Evolutionary conservation across 2,113 vertebrate genomes (phyloP), one percentile per base, ranked within the genome.

Genomic region (Seriola dumerili): DNA sequence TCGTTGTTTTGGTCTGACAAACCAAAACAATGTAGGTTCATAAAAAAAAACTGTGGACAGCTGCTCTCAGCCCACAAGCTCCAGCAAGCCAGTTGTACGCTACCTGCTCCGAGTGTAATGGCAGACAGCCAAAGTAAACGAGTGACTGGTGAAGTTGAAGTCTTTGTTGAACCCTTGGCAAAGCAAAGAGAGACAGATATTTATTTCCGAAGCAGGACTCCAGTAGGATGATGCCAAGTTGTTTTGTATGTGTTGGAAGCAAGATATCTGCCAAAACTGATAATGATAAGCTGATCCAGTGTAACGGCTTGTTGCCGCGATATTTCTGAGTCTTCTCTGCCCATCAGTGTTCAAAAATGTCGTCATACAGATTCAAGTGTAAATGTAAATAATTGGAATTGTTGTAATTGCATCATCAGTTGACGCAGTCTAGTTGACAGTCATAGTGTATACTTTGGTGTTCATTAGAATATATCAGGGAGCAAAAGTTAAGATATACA

Each of bases 41-140:
- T 67, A 50, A 57, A 64, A 36, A 66, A 61, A 42, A 54, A 13
- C 46, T 48, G 19, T 44, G 59, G 76, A 76, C 78, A 76, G 78
- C 76, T 82, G 68, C 77, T 86, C 34, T 84, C 55, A 40, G 44
- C 67, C 79, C 63, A 72, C 83, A 78, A 74, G 84, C 85, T 63
- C 54, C 3, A 32, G 73, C 78, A 78, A 55, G 85, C 21, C 46
- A 19, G 42, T 2, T 38, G 32, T 32, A 23, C 61, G 3, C 73
- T 85, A 81, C 78, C 73, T 83, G 88, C 77, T 68, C 75, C 40
- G 75, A 76, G 71, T 66, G 46, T 36, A 42, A 40, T 86, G 87
- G 88, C 87, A 57, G 52, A 8, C 55, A 10, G 85, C 90, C 84
- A 88, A 82, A 59, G 76, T 55, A 85, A 88, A 85, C 54, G 1